Evolutionary conservation across 2,888 invertebrate genomes (phyloP), one percentile per base, ranked within the genome.

Genomic region (Artemia sinica): DNA sequence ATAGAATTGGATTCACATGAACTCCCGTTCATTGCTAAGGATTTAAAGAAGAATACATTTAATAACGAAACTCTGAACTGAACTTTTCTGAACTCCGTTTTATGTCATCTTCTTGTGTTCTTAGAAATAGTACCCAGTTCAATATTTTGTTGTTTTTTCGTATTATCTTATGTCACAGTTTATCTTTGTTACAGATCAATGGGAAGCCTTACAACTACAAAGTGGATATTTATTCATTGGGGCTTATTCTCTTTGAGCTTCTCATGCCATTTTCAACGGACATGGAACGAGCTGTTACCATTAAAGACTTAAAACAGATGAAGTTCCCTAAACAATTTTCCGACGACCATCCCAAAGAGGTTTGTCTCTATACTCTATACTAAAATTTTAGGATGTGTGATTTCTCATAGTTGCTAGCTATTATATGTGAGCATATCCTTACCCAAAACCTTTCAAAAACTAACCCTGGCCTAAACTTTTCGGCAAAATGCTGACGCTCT

Each of bases 171-270:
- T 58, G 2, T 3, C 13, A 58, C 4, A 58, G 73, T 77, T 78
- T 69, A 73, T 77, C 69, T 75, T 77, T 74, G 70, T 73, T 73
- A 13, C 73, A 79, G 77, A 80, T 86, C 49, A 80, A 81, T 12
- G 86, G 88, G 0, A 81, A 83, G 52, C 82, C 84, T 1, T 92
- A 92, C 77, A 87, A 87, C 76, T 88, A 86, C 78, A 94, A 94
- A 79, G 94, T 95, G 69, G 96, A 96, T 78, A 94, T 96, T 71
- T 96, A 88, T 80, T 91, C 95, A 0, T 80, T 96, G 72, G 96
- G 95, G 0, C 82, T 98, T 70, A 93, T 98, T 71, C 84, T 95
- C 73, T 91, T 94, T 77, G 98, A 98, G 79, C 77, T 98, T 70
- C 80, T 96, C 65, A 86, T 88, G 68, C 90, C 92, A 18, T 96